Evolutionary conservation across 1,140 invertebrate species (phyloP), one percentile per base, ranked within the genome.

Genomic region (Centruroides sculpturatus): DNA sequence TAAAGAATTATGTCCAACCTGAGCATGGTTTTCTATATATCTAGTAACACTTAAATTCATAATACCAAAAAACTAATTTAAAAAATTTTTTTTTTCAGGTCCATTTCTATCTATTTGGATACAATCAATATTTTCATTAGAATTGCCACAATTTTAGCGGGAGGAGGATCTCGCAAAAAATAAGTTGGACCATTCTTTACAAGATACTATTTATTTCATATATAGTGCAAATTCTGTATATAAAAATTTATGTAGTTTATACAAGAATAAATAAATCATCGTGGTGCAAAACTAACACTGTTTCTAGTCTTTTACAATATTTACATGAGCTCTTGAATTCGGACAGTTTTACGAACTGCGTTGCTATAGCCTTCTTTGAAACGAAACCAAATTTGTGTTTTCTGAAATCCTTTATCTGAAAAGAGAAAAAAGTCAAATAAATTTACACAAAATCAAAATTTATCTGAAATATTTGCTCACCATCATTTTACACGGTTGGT

Each of bases 81-180:
- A n/a, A n/a, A n/a, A n/a, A n/a, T n/a, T n/a, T n/a, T 69, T 71
- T 70, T 67, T 83, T 85, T 59, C 77, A 95, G 91, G 47, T 88
- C 87, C 1, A 84, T 97, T 68, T 85, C 86, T 4, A 91, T 98
- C 65, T 98, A 97, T 72, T 74, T 97, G 80, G 93, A 98, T 71
- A 86, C 89, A 3, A 70, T 99, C n/a, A 98, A 99, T 73, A 98
- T 99, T 68, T 99, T 99, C 73, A 85, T 98, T 67, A 79, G 95
- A 66, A 87, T 99, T 70, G 88, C 86, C 2, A 85, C 84, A 67
- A 93, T 98, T 62, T 71, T 98, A 63, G 81, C 85, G 34, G 83
- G 85, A 64, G 83, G 85, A 64, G 86, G 85, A 60, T 71, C 69
- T 41, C 67, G 67, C 55, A 72, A 70, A 64, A 72, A 69, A 60